phyloP scores from a whole-genome alignment of 2,888 invertebrate genomes.

The Rotaria magnacalcarata region DNA sequence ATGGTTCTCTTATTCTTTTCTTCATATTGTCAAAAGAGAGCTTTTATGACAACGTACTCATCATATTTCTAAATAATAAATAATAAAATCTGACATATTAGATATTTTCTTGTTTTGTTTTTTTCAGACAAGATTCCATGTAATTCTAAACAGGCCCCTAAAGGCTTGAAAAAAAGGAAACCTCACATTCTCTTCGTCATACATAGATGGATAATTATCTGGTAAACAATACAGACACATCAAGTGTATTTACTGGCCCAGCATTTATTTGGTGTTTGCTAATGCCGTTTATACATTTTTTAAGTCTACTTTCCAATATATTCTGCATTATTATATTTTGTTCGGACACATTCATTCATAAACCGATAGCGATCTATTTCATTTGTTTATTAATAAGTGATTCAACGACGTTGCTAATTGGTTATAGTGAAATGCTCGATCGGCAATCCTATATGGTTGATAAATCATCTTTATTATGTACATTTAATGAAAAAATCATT shows the following conservation, averaged over 20 bases:
- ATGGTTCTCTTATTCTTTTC: background rate
- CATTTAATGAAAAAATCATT: background rate
- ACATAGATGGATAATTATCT: background rate
- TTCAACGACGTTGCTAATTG: background rate
- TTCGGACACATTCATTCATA: background rate
- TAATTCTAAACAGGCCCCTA: too few relatives aligned
- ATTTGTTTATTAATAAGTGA: conserved; percentile 15
- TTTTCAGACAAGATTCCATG: background rate
- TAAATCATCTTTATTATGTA: background rate
- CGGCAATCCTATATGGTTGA: background rate
- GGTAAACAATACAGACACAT: background rate
- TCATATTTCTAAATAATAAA: too few relatives aligned
- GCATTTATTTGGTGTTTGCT: background rate
- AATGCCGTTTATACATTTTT: background rate
- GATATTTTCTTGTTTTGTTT: background rate
- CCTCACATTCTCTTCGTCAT: too few relatives aligned
- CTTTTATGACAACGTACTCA: background rate
- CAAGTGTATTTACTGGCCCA: background rate
- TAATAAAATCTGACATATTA: background rate
- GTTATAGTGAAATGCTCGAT: background rate
- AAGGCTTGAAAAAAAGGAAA: too few relatives aligned
- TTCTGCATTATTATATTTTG: background rate
- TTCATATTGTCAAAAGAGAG: too few relatives aligned
- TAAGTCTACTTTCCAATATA: background rate
- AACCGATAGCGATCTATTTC: background rate